Evolutionary conservation across 2,113 vertebrate genomes (phyloP).

Genomic region (Scomber japonicus): DNA sequence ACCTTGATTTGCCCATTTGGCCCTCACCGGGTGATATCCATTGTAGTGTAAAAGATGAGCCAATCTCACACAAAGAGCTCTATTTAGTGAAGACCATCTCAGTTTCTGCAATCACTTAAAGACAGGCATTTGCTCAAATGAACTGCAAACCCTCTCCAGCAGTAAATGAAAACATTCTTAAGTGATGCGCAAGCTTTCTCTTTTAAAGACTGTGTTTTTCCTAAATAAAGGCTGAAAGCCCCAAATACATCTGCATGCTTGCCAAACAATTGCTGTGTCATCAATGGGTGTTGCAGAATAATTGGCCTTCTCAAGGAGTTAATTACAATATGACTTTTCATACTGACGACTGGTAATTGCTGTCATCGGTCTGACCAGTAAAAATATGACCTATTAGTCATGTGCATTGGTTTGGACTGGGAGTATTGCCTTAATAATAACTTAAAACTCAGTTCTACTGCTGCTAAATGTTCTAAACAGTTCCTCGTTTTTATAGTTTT

Average conservation of each 20-base stretch:
- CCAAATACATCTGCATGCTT: background rate
- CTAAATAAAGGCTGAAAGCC: slow-evolving; percentile 1
- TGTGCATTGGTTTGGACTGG: background rate
- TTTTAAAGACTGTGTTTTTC: slow-evolving; percentile 26
- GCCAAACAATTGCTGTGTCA: slow-evolving; percentile 10
- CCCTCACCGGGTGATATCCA: slow-evolving; percentile 16
- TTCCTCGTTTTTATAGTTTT: too few species aligned
- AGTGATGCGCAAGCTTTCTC: slow-evolving; percentile 33
- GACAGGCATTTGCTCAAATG: slow-evolving; percentile 52
- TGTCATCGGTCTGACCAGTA: background rate
- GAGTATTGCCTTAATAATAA: too few species aligned
- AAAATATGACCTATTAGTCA: background rate
- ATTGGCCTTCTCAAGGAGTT: slow-evolving; percentile 18
- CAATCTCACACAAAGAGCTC: slow-evolving; percentile 54
- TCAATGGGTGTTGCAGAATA: slow-evolving; percentile 17
- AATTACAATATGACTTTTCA: slow-evolving; percentile 32
- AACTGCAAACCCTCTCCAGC: slow-evolving; percentile 40
- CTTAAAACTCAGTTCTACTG: too few species aligned
- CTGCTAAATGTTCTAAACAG: too few species aligned
- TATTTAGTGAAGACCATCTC: slow-evolving; percentile 47
- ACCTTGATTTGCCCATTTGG: slow-evolving; percentile 42
- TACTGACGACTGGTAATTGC: slow-evolving; percentile 40
- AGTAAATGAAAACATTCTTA: slow-evolving; percentile 55
- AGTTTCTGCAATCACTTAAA: slow-evolving; percentile 68
- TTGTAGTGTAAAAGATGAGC: slow-evolving; percentile 46